Conservation (phyloP, 2,888 invertebrate genomes). For the Argynnis bischoffii region DNA sequence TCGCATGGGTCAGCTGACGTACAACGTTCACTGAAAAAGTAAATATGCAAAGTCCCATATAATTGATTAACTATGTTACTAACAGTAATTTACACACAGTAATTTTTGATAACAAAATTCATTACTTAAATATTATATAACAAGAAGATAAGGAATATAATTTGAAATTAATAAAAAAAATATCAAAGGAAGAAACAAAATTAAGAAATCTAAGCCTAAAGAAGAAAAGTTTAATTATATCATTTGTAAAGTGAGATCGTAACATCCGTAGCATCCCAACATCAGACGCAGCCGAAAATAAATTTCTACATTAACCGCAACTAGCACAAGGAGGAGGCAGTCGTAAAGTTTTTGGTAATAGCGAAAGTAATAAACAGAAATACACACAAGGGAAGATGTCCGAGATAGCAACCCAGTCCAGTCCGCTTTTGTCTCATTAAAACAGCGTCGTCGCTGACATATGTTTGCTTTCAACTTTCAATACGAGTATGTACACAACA, state of each 20-base stretch:
- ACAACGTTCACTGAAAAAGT: no score
- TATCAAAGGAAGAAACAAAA: no score
- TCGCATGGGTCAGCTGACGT: no score
- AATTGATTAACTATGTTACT: no score
- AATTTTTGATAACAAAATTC: no score
- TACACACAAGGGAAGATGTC: constrained; percentile 29
- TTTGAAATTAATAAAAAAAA: no score
- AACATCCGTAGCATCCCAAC: constrained; percentile 9
- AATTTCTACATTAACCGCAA: constrained; percentile 31
- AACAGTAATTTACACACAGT: no score
- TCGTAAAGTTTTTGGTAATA: constrained; percentile 33
- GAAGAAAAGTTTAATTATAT: constrained; percentile 1
- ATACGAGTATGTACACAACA: constrained; percentile 3
- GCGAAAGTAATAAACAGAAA: constrained; percentile 33
- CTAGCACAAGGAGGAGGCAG: constrained; percentile 22
- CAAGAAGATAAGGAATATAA: no score
- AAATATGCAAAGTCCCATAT: no score
- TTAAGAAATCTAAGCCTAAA: neutral
- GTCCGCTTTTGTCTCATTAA: constrained; percentile 67
- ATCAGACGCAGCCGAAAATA: constrained; percentile 5
- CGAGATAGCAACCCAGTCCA: constrained; percentile 51
- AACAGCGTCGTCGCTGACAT: constrained; percentile 54
- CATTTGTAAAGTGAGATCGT: constrained; percentile 18
- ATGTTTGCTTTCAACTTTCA: constrained; percentile 34
- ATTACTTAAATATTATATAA: no score